Percentiles rank a stretch among this genome's conserved stretches.
phyloP scores from a whole-genome alignment of 2,797 vertebrate genomes.

The Sibirionetta formosa region DNA sequence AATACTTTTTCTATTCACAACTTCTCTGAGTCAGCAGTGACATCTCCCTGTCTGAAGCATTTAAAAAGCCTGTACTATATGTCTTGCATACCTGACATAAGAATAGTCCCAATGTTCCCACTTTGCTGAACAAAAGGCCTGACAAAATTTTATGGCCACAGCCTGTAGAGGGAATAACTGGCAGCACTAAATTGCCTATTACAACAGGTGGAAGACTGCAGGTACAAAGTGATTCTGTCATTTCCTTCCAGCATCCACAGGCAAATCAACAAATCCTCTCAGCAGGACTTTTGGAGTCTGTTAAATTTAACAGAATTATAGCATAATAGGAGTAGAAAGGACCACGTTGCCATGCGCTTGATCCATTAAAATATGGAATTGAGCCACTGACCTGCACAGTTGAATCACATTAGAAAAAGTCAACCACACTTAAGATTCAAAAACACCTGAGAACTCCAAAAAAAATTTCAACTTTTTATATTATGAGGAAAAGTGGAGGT shows the following conservation, averaged over 20 bases:
- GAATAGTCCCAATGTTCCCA: background rate
- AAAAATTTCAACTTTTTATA: background rate
- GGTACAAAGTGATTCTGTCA: background rate
- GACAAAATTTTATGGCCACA: background rate
- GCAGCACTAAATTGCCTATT: background rate
- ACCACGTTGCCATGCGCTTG: background rate
- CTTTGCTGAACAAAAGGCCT: background rate
- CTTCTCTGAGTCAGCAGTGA: background rate
- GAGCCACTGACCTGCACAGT: background rate
- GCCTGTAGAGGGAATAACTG: background rate
- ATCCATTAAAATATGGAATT: background rate
- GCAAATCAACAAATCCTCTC: constrained; percentile 12
- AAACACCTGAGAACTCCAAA: background rate
- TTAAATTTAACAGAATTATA: background rate
- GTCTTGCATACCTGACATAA: background rate
- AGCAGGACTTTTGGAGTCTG: background rate
- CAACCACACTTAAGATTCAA: background rate
- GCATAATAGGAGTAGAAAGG: background rate
- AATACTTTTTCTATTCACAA: background rate
- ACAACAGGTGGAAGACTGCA: background rate
- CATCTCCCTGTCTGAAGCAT: background rate
- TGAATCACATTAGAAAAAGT: background rate
- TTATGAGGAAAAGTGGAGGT: background rate
- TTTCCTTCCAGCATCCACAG: background rate
- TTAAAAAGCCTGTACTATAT: background rate